A percentile compares a stretch with the other conserved stretches of the same genome.
Evolutionary conservation across 2,888 invertebrate genomes (phyloP).

Genomic region (Pyrrhia umbra): DNA sequence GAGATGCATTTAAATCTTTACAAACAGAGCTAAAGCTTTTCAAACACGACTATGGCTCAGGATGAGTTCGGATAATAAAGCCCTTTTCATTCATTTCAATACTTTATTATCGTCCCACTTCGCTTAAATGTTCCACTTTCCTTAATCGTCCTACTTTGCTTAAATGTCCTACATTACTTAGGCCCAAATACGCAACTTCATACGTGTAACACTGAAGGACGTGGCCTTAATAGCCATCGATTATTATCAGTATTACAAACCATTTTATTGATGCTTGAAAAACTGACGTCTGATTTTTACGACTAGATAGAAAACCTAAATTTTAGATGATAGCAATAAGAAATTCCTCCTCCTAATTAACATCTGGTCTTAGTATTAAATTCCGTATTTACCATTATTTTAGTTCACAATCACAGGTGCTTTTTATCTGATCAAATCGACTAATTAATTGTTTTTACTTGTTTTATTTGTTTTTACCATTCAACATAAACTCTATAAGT

Average conservation of each 20-base stretch:
- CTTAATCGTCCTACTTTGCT: not conserved
- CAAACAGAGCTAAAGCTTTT: constrained; percentile 19
- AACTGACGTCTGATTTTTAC: not conserved
- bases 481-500: too few species aligned
- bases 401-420: too few species aligned
- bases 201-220: constrained; percentile 40
- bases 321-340: too few species aligned
- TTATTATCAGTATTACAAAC: constrained; percentile 40
- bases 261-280: constrained; percentile 9
- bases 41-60: constrained; percentile 6
- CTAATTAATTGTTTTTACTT: too few species aligned
- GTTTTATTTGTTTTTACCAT: too few species aligned
- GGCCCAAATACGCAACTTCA: constrained; percentile 42
- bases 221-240: constrained; percentile 51
- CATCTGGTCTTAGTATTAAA: too few species aligned
- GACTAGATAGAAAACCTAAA: not conserved
- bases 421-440: too few species aligned
- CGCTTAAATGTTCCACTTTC: not conserved
- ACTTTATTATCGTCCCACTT: constrained; percentile 1
- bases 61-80: constrained; percentile 16
- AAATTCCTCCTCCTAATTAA: not conserved
- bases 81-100: not conserved
- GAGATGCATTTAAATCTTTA: constrained; percentile 2
- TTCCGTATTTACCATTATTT: too few species aligned
- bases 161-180: constrained; percentile 15